Base-by-base conservation (phyloP, 2,888 invertebrate species). In the Apodemia duryi region DNA sequence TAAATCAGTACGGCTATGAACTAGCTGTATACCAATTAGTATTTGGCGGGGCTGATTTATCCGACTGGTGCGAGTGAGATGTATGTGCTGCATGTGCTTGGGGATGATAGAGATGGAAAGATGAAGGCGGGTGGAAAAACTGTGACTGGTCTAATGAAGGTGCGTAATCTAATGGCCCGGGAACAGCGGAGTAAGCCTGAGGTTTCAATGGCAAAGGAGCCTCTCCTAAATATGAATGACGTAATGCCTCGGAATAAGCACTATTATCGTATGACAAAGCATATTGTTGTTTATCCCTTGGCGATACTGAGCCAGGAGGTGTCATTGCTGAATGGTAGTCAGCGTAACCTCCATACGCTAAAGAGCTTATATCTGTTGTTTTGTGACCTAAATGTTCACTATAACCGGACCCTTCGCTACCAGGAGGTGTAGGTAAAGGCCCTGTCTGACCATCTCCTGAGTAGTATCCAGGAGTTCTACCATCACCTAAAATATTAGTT, bases 241-340 rank as follows among this genome's bases (percentile, higher is more conserved):
- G 88, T 77, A 95, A 77, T 49, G 94, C 93, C 81, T 95, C 94
- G 21, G 95, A 93, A 86, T 96, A 95, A 73, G 95, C 94, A 76
- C 85, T 88, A 68, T 91, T 91, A 65, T 91, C 83, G 86, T 93
- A 84, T 70, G 93, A 78, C 84, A 92, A 74, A 5, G 91, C 85
- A 66, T 91, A 91, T 74, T 95, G 95, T 75, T 94, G 96, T 81
- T 93, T 97, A 79, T 98, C 98, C 69, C 98, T 93, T 0, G 98
- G 98, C 6, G 98, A 98, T 1, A 98, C 98, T 4, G 98, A 98
- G n/a, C 98, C 97, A 64, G 98, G 98, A 64, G 98, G 98, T 5
- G 98, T 98, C 97, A 98, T 98, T 62, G 97, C 97, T 54, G 97
- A 96, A 83, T 98, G 98, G 77, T 97, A 97, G 78, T 97, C 97